Evolutionary conservation across 2,888 invertebrate genomes (phyloP).

Genomic region (Timema cristinae): DNA sequence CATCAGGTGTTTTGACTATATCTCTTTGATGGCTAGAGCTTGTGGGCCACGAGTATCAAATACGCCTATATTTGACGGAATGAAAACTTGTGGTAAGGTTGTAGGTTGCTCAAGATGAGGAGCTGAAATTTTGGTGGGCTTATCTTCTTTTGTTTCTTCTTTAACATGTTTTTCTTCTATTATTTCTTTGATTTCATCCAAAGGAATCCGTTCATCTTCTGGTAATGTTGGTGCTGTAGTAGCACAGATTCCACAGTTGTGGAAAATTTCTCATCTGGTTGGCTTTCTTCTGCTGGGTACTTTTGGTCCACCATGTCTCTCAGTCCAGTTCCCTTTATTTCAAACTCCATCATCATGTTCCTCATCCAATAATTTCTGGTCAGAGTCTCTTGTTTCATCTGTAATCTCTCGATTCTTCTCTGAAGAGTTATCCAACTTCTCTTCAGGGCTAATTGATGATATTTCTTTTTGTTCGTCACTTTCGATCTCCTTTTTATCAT

Average conservation of each 20-base stretch:
- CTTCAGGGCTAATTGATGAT: conserved; percentile 45
- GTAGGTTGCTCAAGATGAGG: conserved; percentile 40
- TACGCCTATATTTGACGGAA: conserved; percentile 37
- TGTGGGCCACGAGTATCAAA: conserved; percentile 45
- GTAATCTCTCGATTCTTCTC: conserved; percentile 31
- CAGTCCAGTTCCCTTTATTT: conserved; percentile 25
- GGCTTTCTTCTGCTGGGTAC: conserved; percentile 60
- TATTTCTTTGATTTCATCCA: conserved; percentile 78
- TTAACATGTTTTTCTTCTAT: conserved; percentile 50
- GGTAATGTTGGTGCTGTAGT: conserved; percentile 83
- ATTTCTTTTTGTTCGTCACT: conserved; percentile 56
- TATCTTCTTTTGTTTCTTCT: conserved; percentile 73
- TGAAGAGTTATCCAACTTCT: conserved; percentile 32
- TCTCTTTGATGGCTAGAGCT: conserved; percentile 58
- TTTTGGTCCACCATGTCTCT: conserved; percentile 31
- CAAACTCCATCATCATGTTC: conserved; percentile 28
- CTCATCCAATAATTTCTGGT: conserved; percentile 25
- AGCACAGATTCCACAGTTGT: conserved; percentile 76
- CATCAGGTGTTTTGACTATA: conserved; percentile 87
- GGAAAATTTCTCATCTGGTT: conserved; percentile 77
- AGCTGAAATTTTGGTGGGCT: conserved; percentile 46
- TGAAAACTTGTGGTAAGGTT: conserved; percentile 35
- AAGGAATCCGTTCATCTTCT: conserved; percentile 78
- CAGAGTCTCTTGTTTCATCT: conserved; percentile 29
- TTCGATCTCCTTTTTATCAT: conserved; percentile 46